Conservation (phyloP, 2,113 vertebrate species). For the Desmodus rotundus region DNA sequence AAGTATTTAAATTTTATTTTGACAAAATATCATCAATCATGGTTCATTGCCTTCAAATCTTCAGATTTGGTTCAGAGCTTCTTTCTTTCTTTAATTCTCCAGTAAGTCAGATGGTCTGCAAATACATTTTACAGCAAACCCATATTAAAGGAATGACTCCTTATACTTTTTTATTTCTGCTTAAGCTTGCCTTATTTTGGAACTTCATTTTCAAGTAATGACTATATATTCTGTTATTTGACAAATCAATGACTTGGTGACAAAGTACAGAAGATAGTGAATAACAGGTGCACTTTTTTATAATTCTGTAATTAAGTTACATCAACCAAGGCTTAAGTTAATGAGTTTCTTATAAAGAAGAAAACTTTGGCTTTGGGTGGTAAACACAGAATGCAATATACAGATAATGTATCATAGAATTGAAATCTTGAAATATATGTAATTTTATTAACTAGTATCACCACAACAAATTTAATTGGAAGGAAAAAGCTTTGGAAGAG, state of each 20-base stretch:
- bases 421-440: not conserved
- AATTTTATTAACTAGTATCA: not conserved
- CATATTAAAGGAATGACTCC: not conserved
- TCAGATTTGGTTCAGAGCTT: slow-evolving; percentile 15
- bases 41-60: slow-evolving; percentile 26
- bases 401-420: not conserved
- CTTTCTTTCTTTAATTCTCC: slow-evolving; percentile 29
- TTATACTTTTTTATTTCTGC: not conserved
- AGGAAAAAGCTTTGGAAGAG: not conserved
- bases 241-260: not conserved
- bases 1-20: slow-evolving; percentile 49
- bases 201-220: slow-evolving; percentile 1
- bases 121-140: slow-evolving; percentile 24
- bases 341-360: not conserved
- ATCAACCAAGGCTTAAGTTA: not conserved
- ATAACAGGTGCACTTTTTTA: not conserved
- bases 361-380: not conserved
- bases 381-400: not conserved
- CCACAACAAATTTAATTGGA: not conserved
- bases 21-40: slow-evolving; percentile 35
- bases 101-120: not conserved
- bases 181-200: not conserved
- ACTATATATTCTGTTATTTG: not conserved
- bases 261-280: not conserved
- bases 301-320: slow-evolving; percentile 48